Evolutionary conservation across 2,113 vertebrate species (phyloP).

Genomic region (Galeopterus variegatus): DNA sequence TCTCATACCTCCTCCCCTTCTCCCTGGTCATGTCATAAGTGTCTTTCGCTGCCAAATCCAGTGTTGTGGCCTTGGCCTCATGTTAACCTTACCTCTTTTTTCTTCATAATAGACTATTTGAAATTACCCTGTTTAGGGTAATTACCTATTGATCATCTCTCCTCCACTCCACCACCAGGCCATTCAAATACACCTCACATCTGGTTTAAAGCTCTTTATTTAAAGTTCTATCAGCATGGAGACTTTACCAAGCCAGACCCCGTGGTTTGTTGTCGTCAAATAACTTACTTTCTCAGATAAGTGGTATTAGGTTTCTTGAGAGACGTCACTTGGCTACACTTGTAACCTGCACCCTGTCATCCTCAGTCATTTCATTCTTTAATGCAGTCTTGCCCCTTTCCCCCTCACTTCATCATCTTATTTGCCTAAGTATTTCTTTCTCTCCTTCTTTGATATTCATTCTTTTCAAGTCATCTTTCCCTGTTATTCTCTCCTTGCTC

Average conservation of each 20-base stretch:
- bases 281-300: not conserved
- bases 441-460: not conserved
- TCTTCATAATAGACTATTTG: not conserved
- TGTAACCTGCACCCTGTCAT: not conserved
- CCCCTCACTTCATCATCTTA: not conserved
- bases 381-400: not conserved
- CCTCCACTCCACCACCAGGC: not conserved
- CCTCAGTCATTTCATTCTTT: not conserved
- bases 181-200: not conserved
- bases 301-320: not conserved
- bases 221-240: not conserved
- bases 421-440: not conserved
- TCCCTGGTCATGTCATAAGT: not conserved
- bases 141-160: not conserved
- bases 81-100: not conserved
- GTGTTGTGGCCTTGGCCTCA: not conserved
- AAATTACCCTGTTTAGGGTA: not conserved
- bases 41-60: not conserved
- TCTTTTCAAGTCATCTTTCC: not conserved
- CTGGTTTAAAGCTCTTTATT: not conserved
- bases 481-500: not conserved
- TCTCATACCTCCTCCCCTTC: fast-evolving
- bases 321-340: not conserved
- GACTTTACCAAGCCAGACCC: not conserved
- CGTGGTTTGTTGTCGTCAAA: not conserved